These are phyloP conservation scores for Lithophane semibrunnea DNA, from an alignment of 2,888 invertebrate genomes.

Conservation along the genomic window DNA sequence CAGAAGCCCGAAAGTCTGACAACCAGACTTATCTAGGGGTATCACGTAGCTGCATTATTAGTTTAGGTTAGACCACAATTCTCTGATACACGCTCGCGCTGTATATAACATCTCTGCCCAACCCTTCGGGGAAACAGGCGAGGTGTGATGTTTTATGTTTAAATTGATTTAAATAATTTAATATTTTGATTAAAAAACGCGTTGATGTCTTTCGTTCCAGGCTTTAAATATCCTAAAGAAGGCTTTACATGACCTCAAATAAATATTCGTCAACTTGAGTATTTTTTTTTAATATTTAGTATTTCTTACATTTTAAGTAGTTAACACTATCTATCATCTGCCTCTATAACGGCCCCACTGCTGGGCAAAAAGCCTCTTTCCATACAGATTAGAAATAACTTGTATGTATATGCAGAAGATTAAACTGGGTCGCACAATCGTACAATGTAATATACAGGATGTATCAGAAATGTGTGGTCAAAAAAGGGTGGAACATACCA, in stretches of 20 bases:
- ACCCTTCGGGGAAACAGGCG: background rate
- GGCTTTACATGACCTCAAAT: slow-evolving; percentile 13
- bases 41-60: background rate
- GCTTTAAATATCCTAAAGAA: background rate
- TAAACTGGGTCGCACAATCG: background rate
- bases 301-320: background rate
- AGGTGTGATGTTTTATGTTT: too few relatives aligned
- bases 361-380: too few relatives aligned
- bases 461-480: too few relatives aligned
- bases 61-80: too few relatives aligned
- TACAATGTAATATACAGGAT: background rate
- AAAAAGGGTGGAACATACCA: too few relatives aligned
- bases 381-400: background rate
- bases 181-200: slow-evolving; percentile 28
- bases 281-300: background rate
- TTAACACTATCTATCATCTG: background rate
- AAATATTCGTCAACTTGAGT: too few relatives aligned
- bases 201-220: slow-evolving; percentile 60
- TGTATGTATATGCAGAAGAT: background rate
- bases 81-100: too few relatives aligned
- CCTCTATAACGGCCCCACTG: background rate
- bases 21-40: background rate
- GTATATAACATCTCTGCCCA: background rate
- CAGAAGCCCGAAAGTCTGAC: too few relatives aligned
- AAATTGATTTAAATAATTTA: background rate